A percentile compares a stretch with the other conserved stretches of the same genome.
phyloP scores from a whole-genome alignment of 2,888 invertebrate genomes.

The Sarcophaga caerulescens region DNA sequence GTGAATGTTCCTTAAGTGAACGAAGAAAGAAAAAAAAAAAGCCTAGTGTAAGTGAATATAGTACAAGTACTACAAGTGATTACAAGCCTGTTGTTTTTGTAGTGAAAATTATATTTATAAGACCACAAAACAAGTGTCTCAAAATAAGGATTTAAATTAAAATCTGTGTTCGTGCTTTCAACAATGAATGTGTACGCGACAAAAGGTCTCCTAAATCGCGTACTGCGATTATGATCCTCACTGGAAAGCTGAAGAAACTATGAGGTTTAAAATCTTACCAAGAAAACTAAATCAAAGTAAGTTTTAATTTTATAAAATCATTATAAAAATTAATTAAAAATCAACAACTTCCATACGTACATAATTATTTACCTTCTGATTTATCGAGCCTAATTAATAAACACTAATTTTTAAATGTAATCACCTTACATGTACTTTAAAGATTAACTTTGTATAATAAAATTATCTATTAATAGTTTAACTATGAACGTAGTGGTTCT shows the following conservation, averaged over 20 bases:
- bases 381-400: no score
- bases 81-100: slow-evolving; percentile 59
- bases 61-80: slow-evolving; percentile 10
- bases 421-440: no score
- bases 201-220: background rate
- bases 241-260: slow-evolving; percentile 76
- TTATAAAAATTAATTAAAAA: background rate
- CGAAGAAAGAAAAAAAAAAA: slow-evolving; percentile 20
- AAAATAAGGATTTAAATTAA: background rate
- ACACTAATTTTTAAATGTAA: no score
- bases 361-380: no score
- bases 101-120: slow-evolving; percentile 40
- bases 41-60: background rate
- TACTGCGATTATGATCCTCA: slow-evolving; percentile 74
- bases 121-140: background rate
- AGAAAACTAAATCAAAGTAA: slow-evolving; percentile 80
- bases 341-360: no score
- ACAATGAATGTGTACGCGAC: background rate
- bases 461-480: no score
- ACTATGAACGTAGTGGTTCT: no score
- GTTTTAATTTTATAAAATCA: slow-evolving; percentile 49
- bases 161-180: background rate
- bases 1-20: slow-evolving; percentile 52
- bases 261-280: slow-evolving; percentile 81
- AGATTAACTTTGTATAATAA: no score